Conservation (phyloP, 2,113 vertebrate genomes). For the Myotis brandtii region DNA sequence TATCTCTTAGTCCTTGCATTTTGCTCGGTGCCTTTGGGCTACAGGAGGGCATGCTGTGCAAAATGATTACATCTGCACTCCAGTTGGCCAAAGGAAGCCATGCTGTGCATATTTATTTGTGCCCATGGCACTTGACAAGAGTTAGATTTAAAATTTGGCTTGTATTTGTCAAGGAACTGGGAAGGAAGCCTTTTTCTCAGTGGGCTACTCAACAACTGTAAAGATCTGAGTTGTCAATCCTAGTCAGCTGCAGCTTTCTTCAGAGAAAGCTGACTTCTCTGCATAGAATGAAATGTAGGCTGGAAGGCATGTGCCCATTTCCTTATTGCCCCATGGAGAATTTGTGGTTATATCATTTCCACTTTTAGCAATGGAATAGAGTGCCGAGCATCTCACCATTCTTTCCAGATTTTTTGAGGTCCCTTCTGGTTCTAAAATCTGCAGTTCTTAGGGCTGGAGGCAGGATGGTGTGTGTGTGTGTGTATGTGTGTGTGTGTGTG, state of each 20-base stretch:
- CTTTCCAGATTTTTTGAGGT: conserved; percentile 29
- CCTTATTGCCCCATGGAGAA: background rate
- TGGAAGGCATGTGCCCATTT: background rate
- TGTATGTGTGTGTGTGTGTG: background rate
- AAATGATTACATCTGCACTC: conserved; percentile 44
- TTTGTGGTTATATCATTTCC: background rate
- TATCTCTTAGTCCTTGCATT: background rate
- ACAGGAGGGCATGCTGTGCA: conserved; percentile 41
- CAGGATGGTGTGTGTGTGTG: background rate
- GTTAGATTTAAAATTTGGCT: conserved; percentile 65
- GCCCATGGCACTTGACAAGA: conserved; percentile 30
- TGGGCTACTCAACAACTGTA: background rate
- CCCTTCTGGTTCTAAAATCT: background rate
- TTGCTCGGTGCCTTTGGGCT: conserved; percentile 44
- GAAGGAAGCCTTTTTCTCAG: conserved; percentile 32
- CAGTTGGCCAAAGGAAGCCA: conserved; percentile 67
- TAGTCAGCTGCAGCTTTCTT: background rate
- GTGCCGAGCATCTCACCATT: background rate
- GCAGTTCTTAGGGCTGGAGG: background rate
- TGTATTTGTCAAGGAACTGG: background rate
- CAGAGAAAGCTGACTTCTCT: background rate
- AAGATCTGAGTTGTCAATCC: background rate
- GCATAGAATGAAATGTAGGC: background rate
- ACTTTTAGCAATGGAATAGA: background rate
- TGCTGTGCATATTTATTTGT: conserved; percentile 67